Percentiles rank a stretch among this genome's conserved stretches.
Conservation (phyloP, 2,888 invertebrate species). For the Cerastoderma edule region DNA sequence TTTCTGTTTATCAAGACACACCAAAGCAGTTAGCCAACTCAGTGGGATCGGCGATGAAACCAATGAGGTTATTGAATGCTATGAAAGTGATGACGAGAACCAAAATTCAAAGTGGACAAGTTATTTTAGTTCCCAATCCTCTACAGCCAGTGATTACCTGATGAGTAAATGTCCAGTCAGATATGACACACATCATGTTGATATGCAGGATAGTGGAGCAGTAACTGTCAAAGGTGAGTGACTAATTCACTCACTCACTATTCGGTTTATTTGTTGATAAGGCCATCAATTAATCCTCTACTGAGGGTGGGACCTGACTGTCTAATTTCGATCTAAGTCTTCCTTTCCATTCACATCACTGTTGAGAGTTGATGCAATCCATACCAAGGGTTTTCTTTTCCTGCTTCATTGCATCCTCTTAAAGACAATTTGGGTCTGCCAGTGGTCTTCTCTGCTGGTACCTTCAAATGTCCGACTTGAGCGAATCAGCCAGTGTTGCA, state of each 20-base stretch:
- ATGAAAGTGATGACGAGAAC: conserved; percentile 21
- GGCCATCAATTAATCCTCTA: not conserved
- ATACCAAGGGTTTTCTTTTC: not conserved
- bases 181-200: conserved; percentile 20
- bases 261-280: not conserved
- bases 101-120: conserved; percentile 45
- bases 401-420: too few relatives aligned
- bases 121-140: conserved; percentile 53
- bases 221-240: not conserved
- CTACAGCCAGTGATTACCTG: conserved; percentile 47
- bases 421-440: too few relatives aligned
- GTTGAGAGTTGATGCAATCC: not conserved
- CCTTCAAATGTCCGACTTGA: too few relatives aligned
- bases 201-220: conserved; percentile 22
- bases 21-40: not conserved
- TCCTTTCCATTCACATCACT: not conserved
- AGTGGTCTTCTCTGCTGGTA: too few relatives aligned
- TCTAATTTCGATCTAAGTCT: too few relatives aligned
- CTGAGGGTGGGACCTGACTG: not conserved
- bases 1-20: too few relatives aligned
- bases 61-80: conserved; percentile 4
- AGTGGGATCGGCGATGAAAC: not conserved
- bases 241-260: not conserved
- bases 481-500: too few relatives aligned
- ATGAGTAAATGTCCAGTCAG: conserved; percentile 33